Evolutionary conservation across 2,113 vertebrate genomes (phyloP).

Genomic region (Corvus cornix): DNA sequence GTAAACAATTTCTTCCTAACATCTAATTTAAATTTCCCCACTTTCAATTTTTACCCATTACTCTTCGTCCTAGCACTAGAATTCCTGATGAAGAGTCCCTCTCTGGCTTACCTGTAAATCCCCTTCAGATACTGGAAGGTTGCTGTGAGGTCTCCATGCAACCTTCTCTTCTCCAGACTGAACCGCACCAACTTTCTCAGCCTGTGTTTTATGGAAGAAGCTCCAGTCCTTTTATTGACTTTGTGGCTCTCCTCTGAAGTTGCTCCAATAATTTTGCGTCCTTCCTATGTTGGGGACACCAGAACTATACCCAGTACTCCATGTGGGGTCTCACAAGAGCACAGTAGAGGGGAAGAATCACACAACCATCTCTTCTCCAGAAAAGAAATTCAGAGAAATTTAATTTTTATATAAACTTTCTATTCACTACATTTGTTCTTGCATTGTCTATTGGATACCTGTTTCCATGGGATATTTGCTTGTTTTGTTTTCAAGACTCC

Average conservation of each 20-base stretch:
- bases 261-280: not conserved
- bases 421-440: not conserved
- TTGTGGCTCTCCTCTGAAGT: not conserved
- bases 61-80: not conserved
- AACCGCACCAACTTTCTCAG: not conserved
- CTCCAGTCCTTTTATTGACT: not conserved
- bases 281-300: not conserved
- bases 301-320: not conserved
- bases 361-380: not conserved
- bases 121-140: not conserved
- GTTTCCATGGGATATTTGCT: not conserved
- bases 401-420: not conserved
- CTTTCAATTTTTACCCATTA: not conserved
- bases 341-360: not conserved
- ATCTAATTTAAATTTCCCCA: not conserved
- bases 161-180: not conserved
- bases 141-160: rapidly evolving
- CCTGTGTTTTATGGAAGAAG: not conserved
- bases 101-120: not conserved
- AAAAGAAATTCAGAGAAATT: not conserved
- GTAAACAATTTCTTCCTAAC: not conserved
- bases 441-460: not conserved
- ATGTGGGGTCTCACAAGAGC: not conserved
- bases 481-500: not conserved
- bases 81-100: not conserved